These are phyloP conservation scores for Emydoidea blandingii DNA, from an alignment of 2,797 vertebrate genomes.

Conservation along the genomic window DNA sequence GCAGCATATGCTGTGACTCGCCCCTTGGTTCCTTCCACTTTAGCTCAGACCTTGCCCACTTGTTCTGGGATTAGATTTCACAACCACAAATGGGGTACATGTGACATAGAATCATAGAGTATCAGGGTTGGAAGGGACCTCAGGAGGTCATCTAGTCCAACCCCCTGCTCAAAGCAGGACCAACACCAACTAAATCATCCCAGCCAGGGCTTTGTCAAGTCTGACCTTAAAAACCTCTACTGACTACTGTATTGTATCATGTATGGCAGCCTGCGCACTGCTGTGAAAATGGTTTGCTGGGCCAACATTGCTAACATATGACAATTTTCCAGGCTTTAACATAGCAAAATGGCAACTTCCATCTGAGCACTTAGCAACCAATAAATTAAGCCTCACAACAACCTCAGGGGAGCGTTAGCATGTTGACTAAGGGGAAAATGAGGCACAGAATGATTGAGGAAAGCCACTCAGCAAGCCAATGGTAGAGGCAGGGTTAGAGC, in stretches of 20 bases:
- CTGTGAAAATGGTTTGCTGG: slow-evolving; percentile 2
- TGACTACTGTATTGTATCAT: not conserved
- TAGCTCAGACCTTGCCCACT: not conserved
- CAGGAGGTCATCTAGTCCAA: too few relatives aligned
- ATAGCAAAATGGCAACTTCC: not conserved
- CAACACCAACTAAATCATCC: too few relatives aligned
- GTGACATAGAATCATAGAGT: not conserved
- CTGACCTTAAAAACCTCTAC: not conserved
- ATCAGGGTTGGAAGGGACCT: too few relatives aligned
- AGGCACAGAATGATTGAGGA: not conserved
- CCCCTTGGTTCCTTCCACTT: not conserved
- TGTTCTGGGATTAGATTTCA: not conserved
- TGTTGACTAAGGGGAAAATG: not conserved
- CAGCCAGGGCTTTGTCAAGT: too few relatives aligned
- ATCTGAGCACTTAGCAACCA: not conserved
- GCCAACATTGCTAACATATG: accelerated
- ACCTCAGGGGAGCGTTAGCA: not conserved
- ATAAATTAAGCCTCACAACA: not conserved
- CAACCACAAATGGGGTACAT: not conserved
- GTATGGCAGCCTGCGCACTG: not conserved
- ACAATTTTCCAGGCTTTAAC: not conserved
- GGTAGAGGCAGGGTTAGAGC: not conserved
- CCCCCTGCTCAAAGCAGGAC: too few relatives aligned
- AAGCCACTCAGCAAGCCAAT: not conserved
- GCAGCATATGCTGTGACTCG: accelerated